Percentiles rank a stretch among this genome's conserved stretches.
Evolutionary conservation across 2,113 vertebrate genomes (phyloP).

Genomic region (Apodemus speciosus): DNA sequence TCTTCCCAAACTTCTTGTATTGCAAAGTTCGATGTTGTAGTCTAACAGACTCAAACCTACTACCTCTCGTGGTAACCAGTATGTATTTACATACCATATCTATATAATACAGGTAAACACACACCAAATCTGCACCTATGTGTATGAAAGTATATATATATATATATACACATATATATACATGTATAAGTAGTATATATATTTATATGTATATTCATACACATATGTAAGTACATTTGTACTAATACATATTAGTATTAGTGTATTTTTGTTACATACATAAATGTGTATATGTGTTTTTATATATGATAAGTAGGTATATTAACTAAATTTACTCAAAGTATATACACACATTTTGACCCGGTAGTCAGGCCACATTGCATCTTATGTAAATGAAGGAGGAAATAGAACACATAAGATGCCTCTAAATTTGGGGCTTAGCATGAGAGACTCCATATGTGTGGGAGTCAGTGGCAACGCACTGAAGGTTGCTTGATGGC

Average conservation of each 20-base stretch:
- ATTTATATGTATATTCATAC: background rate
- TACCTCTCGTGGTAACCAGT: background rate
- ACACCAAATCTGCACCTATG: background rate
- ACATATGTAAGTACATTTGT: background rate
- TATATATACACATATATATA: too few relatives aligned
- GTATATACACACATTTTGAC: background rate
- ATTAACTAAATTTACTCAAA: background rate
- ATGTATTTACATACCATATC: background rate
- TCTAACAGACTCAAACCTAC: conserved; percentile 36
- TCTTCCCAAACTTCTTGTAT: background rate
- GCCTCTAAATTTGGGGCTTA: background rate
- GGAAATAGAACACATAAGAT: background rate
- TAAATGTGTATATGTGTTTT: background rate
- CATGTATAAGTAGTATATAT: background rate
- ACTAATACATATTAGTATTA: background rate
- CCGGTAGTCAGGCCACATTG: background rate
- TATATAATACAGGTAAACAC: background rate
- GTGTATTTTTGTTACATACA: background rate
- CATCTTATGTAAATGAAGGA: background rate
- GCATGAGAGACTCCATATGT: too few relatives aligned
- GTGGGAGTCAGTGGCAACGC: background rate
- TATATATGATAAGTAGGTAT: background rate
- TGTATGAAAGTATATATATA: background rate
- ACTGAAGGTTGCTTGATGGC: background rate
- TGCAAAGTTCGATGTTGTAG: conserved; percentile 32